Evolutionary conservation across 2,797 vertebrate species (phyloP), one percentile per base, ranked within the genome.

Genomic region (Betta splendens): DNA sequence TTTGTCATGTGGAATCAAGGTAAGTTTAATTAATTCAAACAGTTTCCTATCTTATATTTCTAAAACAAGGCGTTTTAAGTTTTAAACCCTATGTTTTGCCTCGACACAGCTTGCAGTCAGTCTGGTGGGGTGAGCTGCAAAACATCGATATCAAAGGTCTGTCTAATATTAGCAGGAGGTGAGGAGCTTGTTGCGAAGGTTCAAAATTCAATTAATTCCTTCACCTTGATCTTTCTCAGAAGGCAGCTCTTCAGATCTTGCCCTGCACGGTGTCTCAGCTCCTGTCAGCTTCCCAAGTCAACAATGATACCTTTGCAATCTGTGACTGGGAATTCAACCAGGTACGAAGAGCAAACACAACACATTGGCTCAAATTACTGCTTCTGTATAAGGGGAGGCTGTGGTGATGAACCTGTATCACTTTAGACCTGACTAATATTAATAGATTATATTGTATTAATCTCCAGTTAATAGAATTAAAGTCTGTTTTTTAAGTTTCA

Each of bases 191-290:
- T 15, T 32, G 0, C 1, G 21, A 1, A 13, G 8, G 2, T 46
- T n/a, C n/a, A 15, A 5, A 6, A 3, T 23, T 13, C 2, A 23
- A 22, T 12, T 11, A 15, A 3, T 33, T 32, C 2, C 37, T 20
- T 47, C 4, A 8, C 38, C 28, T 1, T 38, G 21, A 7, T 74
- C 11, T 64, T 5, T 26, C 39, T 25, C 77, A 87, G 83, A 80
- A 23, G 18, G 9, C 56, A 0, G 0, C 22, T 6, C 61, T 72
- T 4, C 56, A 69, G 61, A 64, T 85, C 37, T 9, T 81, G 29
- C 88, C 88, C 9, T 83, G 81, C 70, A 83, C 86, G 0, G 87
- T 88, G 53, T 89, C 86, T 22, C 89, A 90, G 67, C 86, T 91
- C 56, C 75, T 85, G 38, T 68, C 75, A 6, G 80, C 86, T 11